These are phyloP conservation scores for Cryptus armator DNA, from an alignment of 2,888 invertebrate species.

Conservation along the genomic window DNA sequence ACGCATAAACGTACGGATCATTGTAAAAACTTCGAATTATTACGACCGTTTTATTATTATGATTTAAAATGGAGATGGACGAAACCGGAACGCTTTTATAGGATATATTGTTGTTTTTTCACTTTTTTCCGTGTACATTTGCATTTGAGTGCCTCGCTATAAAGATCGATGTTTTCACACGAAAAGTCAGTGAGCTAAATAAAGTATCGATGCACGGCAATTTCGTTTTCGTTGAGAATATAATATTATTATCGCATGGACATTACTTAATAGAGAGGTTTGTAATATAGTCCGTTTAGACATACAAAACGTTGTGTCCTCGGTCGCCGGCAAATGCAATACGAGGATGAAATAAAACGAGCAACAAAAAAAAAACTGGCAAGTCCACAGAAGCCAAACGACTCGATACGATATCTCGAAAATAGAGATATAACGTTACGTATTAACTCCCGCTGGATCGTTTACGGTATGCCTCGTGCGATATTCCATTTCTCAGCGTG, in stretches of 20 bases:
- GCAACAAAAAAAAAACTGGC: constrained; percentile 21
- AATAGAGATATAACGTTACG: constrained; percentile 66
- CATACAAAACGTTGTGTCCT: constrained; percentile 46
- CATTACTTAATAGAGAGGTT: constrained; percentile 30
- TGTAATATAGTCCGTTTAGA: constrained; percentile 42
- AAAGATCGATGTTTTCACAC: too few relatives aligned
- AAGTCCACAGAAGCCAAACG: constrained; percentile 43
- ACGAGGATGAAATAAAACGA: constrained; percentile 34
- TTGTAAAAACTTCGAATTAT: constrained; percentile 33
- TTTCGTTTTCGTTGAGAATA: too few relatives aligned
- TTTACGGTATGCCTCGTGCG: constrained; percentile 40
- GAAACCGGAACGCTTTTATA: too few relatives aligned
- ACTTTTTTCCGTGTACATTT: too few relatives aligned
- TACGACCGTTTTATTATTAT: too few relatives aligned
- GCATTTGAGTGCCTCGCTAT: too few relatives aligned
- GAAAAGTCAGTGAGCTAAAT: too few relatives aligned
- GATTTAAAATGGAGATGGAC: too few relatives aligned
- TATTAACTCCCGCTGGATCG: constrained; percentile 45
- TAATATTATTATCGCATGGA: background rate
- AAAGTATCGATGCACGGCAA: too few relatives aligned
- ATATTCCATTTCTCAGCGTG: constrained; percentile 60
- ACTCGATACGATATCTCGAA: constrained; percentile 65
- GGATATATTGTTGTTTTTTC: too few relatives aligned
- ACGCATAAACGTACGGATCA: constrained; percentile 13
- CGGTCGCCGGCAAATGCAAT: constrained; percentile 26